A percentile compares a stretch with the other conserved stretches of the same genome.
These are phyloP conservation scores for Lasiommata megera DNA, from an alignment of 2,888 invertebrate species.

Conservation along the genomic window DNA sequence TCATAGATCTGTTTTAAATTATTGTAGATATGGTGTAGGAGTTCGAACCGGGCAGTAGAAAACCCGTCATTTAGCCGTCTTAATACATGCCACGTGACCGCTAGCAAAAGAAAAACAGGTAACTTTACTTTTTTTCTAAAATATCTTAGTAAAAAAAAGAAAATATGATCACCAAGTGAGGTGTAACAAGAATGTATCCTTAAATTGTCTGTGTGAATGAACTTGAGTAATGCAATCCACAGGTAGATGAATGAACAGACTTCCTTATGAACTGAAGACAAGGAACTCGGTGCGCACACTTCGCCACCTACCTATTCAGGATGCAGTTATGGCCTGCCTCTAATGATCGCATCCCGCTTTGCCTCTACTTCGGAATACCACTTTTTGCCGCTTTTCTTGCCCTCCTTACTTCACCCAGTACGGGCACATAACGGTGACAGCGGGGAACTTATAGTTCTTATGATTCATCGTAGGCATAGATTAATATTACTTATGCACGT, in stretches of 20 bases:
- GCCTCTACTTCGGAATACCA: constrained; percentile 61
- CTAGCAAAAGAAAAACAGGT: no score
- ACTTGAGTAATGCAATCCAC: neutral
- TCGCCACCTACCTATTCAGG: constrained; percentile 75
- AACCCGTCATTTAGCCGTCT: no score
- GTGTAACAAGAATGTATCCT: neutral
- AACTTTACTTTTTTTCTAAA: no score
- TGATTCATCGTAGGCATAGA: constrained; percentile 36
- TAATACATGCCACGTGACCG: no score
- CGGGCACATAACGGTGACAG: constrained; percentile 72
- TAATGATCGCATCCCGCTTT: constrained; percentile 74
- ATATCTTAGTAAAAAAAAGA: no score
- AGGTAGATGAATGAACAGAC: constrained; percentile 61
- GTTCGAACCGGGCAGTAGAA: no score
- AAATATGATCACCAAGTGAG: no score
- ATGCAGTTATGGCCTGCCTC: constrained; percentile 76
- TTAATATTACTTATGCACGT: constrained; percentile 32
- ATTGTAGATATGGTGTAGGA: no score
- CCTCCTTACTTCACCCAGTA: constrained; percentile 54
- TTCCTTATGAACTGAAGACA: constrained; percentile 46
- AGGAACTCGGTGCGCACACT: constrained; percentile 63
- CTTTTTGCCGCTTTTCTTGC: constrained; percentile 70
- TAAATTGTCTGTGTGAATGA: neutral
- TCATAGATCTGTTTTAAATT: no score
- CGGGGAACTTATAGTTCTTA: constrained; percentile 43